Conservation (phyloP, 1,140 invertebrate genomes). For the Holotrichia oblita region DNA sequence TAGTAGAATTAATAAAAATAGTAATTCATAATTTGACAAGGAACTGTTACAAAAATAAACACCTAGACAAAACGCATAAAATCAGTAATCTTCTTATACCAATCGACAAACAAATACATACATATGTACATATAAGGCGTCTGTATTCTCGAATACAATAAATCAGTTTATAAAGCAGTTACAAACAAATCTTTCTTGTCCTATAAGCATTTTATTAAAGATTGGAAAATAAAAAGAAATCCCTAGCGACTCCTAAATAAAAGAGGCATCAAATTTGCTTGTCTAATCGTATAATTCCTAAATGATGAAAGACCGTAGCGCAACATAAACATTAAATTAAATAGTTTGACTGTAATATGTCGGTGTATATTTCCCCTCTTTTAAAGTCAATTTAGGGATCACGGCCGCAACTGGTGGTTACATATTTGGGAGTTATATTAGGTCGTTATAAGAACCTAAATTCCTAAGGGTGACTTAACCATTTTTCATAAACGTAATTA, state of each 20-base stretch:
- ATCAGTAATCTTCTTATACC: too few species aligned
- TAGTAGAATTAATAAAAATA: too few species aligned
- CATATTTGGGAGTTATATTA: conserved; percentile 36
- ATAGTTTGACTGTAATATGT: conserved; percentile 24
- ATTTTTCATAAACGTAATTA: conserved; percentile 12
- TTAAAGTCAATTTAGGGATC: conserved; percentile 38
- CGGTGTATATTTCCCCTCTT: conserved; percentile 26
- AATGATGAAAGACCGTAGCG: background rate
- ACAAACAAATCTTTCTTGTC: too few species aligned
- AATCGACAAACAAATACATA: too few species aligned
- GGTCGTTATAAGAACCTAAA: conserved; percentile 8
- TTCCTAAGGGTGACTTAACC: conserved; percentile 13
- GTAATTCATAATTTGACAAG: too few species aligned
- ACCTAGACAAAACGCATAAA: too few species aligned
- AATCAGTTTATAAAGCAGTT: too few species aligned
- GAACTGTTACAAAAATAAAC: too few species aligned
- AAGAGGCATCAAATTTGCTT: conserved; percentile 9
- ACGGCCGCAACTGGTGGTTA: conserved; percentile 35
- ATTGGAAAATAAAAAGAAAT: background rate
- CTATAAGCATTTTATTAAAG: too few species aligned
- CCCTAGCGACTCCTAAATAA: background rate
- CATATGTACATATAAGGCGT: too few species aligned
- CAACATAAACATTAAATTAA: conserved; percentile 9
- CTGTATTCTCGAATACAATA: too few species aligned
- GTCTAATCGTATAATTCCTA: background rate